phyloP scores from a whole-genome alignment of 1,140 invertebrate genomes.

The Pogonomyrmex californicus region DNA sequence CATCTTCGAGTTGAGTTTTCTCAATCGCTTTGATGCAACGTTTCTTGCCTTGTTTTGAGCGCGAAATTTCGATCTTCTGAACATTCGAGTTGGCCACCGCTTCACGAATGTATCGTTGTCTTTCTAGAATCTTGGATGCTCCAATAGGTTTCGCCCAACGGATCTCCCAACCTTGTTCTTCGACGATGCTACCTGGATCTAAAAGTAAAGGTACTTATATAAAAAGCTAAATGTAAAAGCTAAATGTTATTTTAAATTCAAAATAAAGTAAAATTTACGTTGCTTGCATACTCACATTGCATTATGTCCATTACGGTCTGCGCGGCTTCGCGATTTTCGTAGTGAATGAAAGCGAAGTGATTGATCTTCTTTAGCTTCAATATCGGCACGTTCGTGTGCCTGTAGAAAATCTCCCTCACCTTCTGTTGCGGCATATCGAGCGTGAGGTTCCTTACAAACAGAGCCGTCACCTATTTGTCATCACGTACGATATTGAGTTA shows the following conservation, averaged over 20 bases:
- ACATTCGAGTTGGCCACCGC: slow-evolving; percentile 68
- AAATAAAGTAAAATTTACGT: slow-evolving; percentile 17
- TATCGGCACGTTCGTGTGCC: slow-evolving; percentile 81
- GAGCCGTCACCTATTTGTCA: slow-evolving; percentile 81
- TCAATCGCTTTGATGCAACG: neutral
- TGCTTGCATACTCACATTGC: slow-evolving; percentile 76
- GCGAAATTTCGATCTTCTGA: slow-evolving; percentile 27
- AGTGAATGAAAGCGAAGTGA: slow-evolving; percentile 86
- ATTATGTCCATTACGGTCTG: slow-evolving; percentile 81
- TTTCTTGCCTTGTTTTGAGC: slow-evolving; percentile 46
- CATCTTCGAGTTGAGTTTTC: slow-evolving; percentile 17
- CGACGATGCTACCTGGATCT: slow-evolving; percentile 78
- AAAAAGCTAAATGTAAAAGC: neutral
- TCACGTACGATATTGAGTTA: slow-evolving; percentile 38
- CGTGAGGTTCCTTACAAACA: slow-evolving; percentile 84
- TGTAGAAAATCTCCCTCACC: slow-evolving; percentile 81
- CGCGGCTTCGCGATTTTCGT: slow-evolving; percentile 81
- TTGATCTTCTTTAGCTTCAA: slow-evolving; percentile 86
- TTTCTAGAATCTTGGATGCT: slow-evolving; percentile 79
- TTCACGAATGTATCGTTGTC: slow-evolving; percentile 81
- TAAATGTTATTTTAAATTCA: neutral
- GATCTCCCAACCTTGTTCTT: slow-evolving; percentile 82
- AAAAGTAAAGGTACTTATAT: neutral
- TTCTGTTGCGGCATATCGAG: slow-evolving; percentile 81
- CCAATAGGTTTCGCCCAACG: slow-evolving; percentile 85